Conservation (phyloP, 2,888 invertebrate genomes). For the Pammene aurita region DNA sequence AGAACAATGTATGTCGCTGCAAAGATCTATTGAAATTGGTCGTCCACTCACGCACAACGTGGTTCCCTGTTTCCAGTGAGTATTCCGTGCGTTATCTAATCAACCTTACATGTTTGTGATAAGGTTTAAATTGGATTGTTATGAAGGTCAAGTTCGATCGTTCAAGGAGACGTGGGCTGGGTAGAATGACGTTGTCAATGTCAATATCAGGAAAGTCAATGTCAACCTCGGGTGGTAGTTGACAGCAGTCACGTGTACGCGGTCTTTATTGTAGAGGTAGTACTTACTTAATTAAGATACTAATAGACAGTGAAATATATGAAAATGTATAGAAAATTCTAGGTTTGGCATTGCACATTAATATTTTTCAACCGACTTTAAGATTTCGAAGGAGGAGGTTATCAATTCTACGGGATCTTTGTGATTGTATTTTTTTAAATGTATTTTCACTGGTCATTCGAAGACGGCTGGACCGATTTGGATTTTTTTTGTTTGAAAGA, state of each 20-base stretch:
- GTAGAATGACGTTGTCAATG: conserved; percentile 19
- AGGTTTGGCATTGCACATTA: too few relatives aligned
- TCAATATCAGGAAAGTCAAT: conserved; percentile 32
- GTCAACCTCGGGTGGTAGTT: conserved; percentile 14
- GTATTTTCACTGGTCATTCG: too few relatives aligned
- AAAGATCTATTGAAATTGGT: conserved; percentile 11
- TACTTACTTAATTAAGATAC: too few relatives aligned
- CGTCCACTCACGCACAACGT: conserved; percentile 11
- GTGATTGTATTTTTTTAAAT: too few relatives aligned
- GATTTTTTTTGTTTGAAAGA: too few relatives aligned
- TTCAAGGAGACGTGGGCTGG: conserved; percentile 22
- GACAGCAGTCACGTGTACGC: conserved; percentile 24
- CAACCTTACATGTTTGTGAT: neutral
- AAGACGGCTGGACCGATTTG: too few relatives aligned
- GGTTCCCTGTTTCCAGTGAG: conserved; percentile 15
- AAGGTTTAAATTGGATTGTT: conserved; percentile 12
- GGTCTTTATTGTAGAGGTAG: neutral
- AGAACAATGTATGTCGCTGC: neutral
- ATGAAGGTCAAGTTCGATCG: conserved; percentile 5
- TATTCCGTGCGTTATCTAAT: neutral
- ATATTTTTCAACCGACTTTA: too few relatives aligned
- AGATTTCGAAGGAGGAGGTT: too few relatives aligned
- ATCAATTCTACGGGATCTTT: too few relatives aligned
- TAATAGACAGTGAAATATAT: too few relatives aligned
- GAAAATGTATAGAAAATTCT: too few relatives aligned